These are phyloP conservation scores for Psococerastis gibbosa DNA, from an alignment of 2,888 invertebrate species.

Conservation along the genomic window DNA sequence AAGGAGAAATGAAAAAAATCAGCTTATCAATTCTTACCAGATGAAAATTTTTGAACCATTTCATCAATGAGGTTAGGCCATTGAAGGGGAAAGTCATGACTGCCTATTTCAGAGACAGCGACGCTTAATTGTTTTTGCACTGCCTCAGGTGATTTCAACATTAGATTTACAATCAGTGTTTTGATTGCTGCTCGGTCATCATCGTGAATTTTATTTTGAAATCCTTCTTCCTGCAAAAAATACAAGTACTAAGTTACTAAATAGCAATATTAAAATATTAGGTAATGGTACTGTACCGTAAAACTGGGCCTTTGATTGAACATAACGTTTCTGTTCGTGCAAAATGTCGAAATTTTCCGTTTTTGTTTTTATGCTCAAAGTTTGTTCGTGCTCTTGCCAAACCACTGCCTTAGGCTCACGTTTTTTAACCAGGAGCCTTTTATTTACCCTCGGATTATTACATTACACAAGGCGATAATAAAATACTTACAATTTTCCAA, in stretches of 20 bases:
- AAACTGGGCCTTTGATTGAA: too few relatives aligned
- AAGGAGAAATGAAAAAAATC: slow-evolving; percentile 3
- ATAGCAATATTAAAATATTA: slow-evolving; percentile 1
- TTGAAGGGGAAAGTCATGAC: slow-evolving; percentile 87
- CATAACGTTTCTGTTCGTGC: too few relatives aligned
- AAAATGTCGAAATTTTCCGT: too few relatives aligned
- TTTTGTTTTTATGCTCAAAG: too few relatives aligned
- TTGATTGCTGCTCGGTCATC: slow-evolving; percentile 68
- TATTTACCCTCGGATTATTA: too few relatives aligned
- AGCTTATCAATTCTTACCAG: slow-evolving; percentile 36
- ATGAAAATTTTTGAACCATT: slow-evolving; percentile 81
- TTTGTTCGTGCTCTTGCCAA: too few relatives aligned
- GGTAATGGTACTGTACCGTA: too few relatives aligned
- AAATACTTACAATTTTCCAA: slow-evolving; percentile 75
- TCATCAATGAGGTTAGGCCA: slow-evolving; percentile 88
- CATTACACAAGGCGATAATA: too few relatives aligned
- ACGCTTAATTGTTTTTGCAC: slow-evolving; percentile 90
- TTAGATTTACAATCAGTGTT: slow-evolving; percentile 68
- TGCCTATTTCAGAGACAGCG: slow-evolving; percentile 90
- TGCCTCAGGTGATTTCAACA: slow-evolving; percentile 78
- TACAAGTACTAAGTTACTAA: too few relatives aligned
- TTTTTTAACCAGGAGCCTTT: too few relatives aligned
- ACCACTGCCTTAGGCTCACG: too few relatives aligned
- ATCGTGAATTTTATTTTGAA: slow-evolving; percentile 55
- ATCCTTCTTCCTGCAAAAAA: slow-evolving; percentile 44